These are phyloP conservation scores for Siniperca obscura DNA, from an alignment of 2,797 vertebrate genomes.

Conservation along the genomic window DNA sequence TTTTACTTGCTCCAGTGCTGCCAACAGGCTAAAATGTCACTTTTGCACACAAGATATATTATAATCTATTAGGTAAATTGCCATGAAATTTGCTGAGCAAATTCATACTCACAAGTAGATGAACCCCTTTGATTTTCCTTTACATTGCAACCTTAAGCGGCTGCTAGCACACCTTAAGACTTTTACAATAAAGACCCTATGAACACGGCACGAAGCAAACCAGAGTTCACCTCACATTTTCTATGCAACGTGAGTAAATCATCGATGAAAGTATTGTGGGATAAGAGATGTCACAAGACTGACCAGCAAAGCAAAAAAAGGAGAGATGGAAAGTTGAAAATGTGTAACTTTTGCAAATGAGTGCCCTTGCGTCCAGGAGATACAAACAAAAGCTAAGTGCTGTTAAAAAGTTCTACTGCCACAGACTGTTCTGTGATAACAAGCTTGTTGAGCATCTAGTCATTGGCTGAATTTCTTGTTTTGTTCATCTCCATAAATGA, in stretches of 20 bases:
- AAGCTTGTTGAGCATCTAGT: background rate
- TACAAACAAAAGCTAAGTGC: no score
- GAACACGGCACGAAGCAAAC: no score
- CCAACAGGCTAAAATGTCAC: background rate
- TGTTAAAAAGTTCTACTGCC: background rate
- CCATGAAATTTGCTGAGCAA: no score
- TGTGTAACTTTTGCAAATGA: no score
- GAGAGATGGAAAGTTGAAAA: no score
- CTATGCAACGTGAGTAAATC: no score
- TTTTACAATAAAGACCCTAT: background rate
- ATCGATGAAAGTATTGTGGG: no score
- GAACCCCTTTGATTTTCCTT: no score
- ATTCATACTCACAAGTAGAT: no score
- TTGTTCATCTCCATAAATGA: conserved; percentile 3
- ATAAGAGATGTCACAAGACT: no score
- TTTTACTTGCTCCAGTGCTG: background rate
- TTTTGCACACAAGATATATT: background rate
- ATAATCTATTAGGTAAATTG: background rate
- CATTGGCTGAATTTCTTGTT: background rate
- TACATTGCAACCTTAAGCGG: background rate
- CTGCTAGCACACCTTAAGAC: background rate
- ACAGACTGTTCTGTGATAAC: background rate
- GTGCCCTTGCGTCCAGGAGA: no score
- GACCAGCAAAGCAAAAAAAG: no score
- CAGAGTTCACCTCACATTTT: background rate